Evolutionary conservation across 2,113 vertebrate species (phyloP).

Genomic region (Pagrus major): DNA sequence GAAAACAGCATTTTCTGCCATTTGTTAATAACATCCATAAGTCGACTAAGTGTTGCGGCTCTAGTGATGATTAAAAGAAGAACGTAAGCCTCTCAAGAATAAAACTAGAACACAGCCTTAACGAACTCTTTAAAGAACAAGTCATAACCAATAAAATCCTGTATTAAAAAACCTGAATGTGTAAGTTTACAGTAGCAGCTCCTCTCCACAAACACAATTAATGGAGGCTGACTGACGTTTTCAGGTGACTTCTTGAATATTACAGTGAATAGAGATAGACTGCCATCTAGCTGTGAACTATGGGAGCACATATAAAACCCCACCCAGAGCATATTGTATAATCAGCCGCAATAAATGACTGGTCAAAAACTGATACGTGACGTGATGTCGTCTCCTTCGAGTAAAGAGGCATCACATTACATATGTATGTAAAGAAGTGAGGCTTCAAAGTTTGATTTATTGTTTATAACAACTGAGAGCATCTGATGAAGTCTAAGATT

Average conservation of each 20-base stretch:
- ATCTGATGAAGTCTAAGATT: neutral
- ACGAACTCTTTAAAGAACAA: neutral
- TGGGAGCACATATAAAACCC: too few species aligned
- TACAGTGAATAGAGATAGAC: neutral
- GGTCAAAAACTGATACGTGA: neutral
- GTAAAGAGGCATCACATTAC: neutral
- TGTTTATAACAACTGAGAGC: neutral
- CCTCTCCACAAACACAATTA: neutral
- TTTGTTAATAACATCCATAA: too few species aligned
- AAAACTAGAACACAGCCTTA: neutral
- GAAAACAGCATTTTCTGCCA: too few species aligned
- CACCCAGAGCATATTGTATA: neutral
- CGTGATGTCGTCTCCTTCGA: neutral
- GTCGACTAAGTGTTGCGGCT: too few species aligned
- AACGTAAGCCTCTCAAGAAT: neutral
- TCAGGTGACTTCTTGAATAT: neutral
- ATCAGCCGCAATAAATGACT: neutral
- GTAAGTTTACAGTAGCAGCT: neutral
- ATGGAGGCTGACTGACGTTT: neutral
- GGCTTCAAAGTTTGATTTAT: neutral
- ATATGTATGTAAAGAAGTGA: neutral
- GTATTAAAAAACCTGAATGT: neutral
- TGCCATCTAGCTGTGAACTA: conserved; percentile 60
- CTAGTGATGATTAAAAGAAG: neutral
- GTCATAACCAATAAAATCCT: neutral